Base-by-base conservation (phyloP, 2,797 vertebrate species). In the Pygocentrus nattereri region DNA sequence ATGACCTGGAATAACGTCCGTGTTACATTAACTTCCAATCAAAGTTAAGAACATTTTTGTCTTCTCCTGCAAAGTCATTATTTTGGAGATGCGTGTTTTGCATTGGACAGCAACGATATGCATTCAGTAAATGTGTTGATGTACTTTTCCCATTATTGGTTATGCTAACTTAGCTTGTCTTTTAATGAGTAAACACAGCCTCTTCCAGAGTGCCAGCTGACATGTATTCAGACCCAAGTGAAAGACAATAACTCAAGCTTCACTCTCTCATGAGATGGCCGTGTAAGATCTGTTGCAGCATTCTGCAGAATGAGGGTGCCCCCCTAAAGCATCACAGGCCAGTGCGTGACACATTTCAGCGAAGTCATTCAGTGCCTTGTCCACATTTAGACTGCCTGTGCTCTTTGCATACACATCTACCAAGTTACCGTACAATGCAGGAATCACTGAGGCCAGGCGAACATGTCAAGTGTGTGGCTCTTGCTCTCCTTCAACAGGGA, bases 111-210 rank as follows among this genome's bases (percentile, higher is more conserved):
- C n/a, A n/a, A n/a, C n/a, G n/a, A n/a, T n/a, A n/a, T n/a, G n/a
- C n/a, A n/a, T n/a, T n/a, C n/a, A n/a, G n/a, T n/a, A n/a, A n/a
- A n/a, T n/a, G n/a, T n/a, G n/a, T n/a, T n/a, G n/a, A n/a, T n/a
- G n/a, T n/a, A n/a, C n/a, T n/a, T n/a, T n/a, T n/a, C n/a, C n/a
- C n/a, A n/a, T n/a, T n/a, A n/a, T n/a, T n/a, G n/a, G n/a, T n/a
- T n/a, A n/a, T n/a, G n/a, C 87, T 38, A 58, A 58, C 19, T 58
- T 58, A 58, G 54, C 58, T 58, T 58, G 54, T 58, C 54, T 58
- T 58, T 58, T 58, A 58, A 91, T 86, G 77, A 84, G 15, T 89
- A 75, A 89, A 85, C 56, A 88, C 74, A 73, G 85, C 86, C 76
- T 83, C 84, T 76, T 89, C 88, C 54, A 58, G n/a, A n/a, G n/a